phyloP scores from a whole-genome alignment of 2,888 invertebrate species.

The Spicauda simplicius region DNA sequence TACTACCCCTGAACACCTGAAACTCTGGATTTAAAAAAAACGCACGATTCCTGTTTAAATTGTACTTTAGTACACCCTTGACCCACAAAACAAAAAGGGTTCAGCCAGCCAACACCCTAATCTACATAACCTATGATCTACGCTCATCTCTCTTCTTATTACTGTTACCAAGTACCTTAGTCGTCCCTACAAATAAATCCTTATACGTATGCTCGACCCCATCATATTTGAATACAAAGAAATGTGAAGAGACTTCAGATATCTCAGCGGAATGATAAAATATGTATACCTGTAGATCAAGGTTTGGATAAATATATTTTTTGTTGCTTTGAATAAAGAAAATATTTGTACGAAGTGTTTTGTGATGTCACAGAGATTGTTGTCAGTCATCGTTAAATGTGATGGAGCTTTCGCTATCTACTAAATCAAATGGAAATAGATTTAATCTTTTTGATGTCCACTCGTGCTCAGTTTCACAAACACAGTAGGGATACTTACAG shows the following conservation, averaged over 20 bases:
- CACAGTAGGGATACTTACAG: no score
- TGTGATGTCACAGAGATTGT: constrained; percentile 1
- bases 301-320: not conserved
- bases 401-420: not conserved
- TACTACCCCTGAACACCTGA: no score
- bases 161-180: not conserved
- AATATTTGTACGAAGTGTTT: constrained; percentile 1
- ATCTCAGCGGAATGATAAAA: constrained; percentile 41
- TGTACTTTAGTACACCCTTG: no score
- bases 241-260: constrained; percentile 31
- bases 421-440: not conserved
- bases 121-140: not conserved
- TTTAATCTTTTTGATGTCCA: not conserved
- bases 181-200: constrained; percentile 18
- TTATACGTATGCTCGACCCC: constrained; percentile 32
- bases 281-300: constrained; percentile 23
- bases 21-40: no score
- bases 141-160: not conserved
- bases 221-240: constrained; percentile 38
- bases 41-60: no score
- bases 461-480: not conserved
- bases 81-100: no score
- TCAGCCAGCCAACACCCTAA: no score
- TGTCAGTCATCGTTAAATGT: not conserved
- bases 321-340: not conserved